Conservation (phyloP, 1,140 invertebrate species). For the Brachionus manjavacas region DNA sequence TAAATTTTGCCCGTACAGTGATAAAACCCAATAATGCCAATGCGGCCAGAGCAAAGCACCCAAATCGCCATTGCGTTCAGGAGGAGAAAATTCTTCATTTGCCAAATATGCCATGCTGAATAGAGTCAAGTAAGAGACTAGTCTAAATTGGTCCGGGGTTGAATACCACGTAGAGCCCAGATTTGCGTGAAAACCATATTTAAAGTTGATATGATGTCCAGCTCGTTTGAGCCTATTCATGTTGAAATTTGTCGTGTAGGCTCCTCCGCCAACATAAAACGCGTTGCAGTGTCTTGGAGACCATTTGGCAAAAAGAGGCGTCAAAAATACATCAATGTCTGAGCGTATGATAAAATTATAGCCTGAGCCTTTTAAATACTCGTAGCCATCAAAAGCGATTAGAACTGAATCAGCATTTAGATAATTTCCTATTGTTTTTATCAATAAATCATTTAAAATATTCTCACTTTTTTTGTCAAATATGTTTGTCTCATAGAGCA, state of each 20-base stretch:
- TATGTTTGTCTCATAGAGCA: background rate
- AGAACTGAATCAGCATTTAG: constrained; percentile 27
- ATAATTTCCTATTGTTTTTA: background rate
- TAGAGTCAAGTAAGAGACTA: constrained; percentile 35
- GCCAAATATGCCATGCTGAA: constrained; percentile 2
- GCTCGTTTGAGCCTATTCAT: background rate
- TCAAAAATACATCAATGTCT: constrained; percentile 39
- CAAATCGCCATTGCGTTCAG: constrained; percentile 19
- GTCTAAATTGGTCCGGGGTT: constrained; percentile 14
- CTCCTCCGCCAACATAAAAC: constrained; percentile 38
- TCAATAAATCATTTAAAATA: background rate
- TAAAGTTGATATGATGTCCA: background rate
- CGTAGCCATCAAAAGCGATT: constrained; percentile 21
- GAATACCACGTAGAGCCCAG: constrained; percentile 36
- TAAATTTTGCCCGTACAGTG: constrained; percentile 4
- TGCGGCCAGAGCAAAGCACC: background rate
- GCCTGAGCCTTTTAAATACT: constrained; percentile 14
- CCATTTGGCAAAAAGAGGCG: constrained; percentile 7
- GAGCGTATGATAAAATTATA: constrained; percentile 16
- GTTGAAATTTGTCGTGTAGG: background rate
- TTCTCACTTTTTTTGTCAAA: background rate
- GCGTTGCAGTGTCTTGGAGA: constrained; percentile 4
- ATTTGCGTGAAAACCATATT: background rate
- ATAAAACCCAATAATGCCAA: constrained; percentile 36
- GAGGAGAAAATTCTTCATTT: constrained; percentile 36